Base-by-base conservation (phyloP, 2,113 vertebrate genomes). In the Prietella phreatophila region DNA sequence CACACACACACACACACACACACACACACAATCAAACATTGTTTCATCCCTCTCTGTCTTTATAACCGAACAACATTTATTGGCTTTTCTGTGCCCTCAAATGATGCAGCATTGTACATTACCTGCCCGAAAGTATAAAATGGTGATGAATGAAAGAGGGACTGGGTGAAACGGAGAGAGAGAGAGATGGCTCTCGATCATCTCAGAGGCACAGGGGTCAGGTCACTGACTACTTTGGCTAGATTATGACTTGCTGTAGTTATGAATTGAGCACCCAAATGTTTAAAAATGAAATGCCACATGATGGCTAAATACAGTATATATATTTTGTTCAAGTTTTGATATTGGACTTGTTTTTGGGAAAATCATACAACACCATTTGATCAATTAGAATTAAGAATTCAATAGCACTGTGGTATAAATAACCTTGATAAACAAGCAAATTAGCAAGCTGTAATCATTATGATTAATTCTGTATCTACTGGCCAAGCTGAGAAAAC, bases 81-180 rank as follows among this genome's bases (percentile, higher is more conserved):
- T 85, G 15, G 15, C 15, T 56, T 69, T 39, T 22, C 61, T 19
- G 42, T 47, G 27, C 20, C 47, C 58, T 55, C 33, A 15, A 30
- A 17, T 0, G 85, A 8, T 88, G 75, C 91, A 89, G 88, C 90
- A 86, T 91, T 92, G 89, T 91, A 92, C 92, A 88, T 90, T 93
- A 91, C 93, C 93, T 93, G 89, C 91, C 50, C 88, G 85, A 85
- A 85, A 47, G 7, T 90, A 91, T 93, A 94, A 93, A 94, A 94
- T 93, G 93, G 94, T 89, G 85, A 84, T 42, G 27, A 83, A 17
- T 20, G 30, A 83, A 50, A 82, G 22, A 33, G 14, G n/a, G n/a
- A 55, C 2, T 10, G 65, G 33, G 50, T 42, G n/a, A 55, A 30
- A 79, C 4, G n/a, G n/a, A 67, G 80, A 89, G 85, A 88, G 84